phyloP scores from a whole-genome alignment of 2,888 invertebrate genomes.

The Loripinus fragilis region DNA sequence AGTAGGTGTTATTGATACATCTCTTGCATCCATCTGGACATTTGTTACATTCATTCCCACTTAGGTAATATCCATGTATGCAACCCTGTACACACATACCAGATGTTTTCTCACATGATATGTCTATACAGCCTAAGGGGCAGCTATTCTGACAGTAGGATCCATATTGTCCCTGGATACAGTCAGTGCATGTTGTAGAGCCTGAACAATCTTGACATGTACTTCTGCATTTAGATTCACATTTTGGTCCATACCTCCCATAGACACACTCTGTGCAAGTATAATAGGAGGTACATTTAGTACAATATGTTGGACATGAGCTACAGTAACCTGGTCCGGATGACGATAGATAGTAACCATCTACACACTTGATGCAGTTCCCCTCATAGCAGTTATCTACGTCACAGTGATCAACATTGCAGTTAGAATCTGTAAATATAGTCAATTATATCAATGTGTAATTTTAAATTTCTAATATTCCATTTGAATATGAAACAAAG shows the following conservation, averaged over 20 bases:
- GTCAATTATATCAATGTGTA: no score
- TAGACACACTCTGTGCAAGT: background rate
- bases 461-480: no score
- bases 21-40: background rate
- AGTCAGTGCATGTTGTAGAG: background rate
- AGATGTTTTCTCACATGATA: background rate
- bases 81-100: background rate
- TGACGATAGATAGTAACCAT: background rate
- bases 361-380: background rate
- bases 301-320: background rate
- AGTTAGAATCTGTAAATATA: background rate
- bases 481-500: no score
- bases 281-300: background rate
- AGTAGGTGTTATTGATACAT: background rate
- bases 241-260: background rate
- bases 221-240: background rate
- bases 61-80: background rate
- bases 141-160: background rate
- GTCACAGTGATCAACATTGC: background rate
- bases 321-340: background rate
- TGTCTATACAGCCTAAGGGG: background rate
- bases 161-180: background rate
- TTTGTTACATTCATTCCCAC: background rate
- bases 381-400: background rate
- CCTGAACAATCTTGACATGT: background rate